A percentile compares a stretch with the other conserved stretches of the same genome.
phyloP scores from a whole-genome alignment of 2,797 vertebrate species.

The Gallinago stenura region DNA sequence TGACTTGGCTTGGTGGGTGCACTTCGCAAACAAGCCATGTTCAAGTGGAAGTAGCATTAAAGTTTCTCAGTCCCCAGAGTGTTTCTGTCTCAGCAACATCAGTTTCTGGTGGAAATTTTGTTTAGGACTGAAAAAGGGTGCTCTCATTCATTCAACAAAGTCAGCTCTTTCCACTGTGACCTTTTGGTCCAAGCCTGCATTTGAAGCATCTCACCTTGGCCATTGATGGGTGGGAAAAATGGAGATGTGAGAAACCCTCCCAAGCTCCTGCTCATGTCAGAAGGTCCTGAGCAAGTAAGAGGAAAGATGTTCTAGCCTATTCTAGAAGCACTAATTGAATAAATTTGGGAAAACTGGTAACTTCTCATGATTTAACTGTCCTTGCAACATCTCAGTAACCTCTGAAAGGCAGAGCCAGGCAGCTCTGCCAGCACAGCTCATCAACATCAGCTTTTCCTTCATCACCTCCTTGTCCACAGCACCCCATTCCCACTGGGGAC shows the following conservation, averaged over 20 bases:
- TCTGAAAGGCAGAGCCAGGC: neutral
- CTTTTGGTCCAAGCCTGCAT: neutral
- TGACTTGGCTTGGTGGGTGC: neutral
- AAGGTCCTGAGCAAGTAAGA: neutral
- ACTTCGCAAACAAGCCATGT: neutral
- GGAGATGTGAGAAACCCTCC: neutral
- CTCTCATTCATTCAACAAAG: neutral
- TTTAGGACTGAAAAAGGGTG: neutral
- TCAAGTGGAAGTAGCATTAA: neutral
- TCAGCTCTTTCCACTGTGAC: neutral
- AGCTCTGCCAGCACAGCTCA: neutral
- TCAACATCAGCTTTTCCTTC: neutral
- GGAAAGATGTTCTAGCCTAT: neutral
- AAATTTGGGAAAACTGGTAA: neutral
- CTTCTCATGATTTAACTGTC: neutral
- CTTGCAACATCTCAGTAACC: neutral
- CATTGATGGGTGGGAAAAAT: fast-evolving
- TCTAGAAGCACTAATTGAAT: neutral
- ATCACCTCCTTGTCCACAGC: neutral
- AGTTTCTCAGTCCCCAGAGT: neutral
- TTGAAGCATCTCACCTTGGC: neutral
- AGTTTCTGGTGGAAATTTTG: neutral
- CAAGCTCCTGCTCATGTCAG: neutral
- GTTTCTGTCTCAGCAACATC: neutral
- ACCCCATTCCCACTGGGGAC: neutral